Evolutionary conservation across 2,797 vertebrate species (phyloP), one percentile per base, ranked within the genome.

Genomic region (Sebastolobus altivelis): DNA sequence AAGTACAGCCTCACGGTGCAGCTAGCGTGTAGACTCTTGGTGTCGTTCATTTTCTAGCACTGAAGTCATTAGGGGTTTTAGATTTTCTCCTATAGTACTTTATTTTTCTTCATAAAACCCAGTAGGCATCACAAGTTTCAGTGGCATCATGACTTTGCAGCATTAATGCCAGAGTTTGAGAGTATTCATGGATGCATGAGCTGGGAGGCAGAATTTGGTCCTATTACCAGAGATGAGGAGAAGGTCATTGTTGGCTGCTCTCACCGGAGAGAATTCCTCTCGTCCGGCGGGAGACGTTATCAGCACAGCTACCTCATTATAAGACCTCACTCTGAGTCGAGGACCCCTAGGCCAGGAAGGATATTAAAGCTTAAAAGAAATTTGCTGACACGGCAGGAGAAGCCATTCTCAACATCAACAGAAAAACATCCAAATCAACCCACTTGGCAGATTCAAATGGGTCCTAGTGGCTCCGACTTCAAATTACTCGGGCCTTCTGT

Each of bases 321-420:
- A 38, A 86, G 72, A 86, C 75, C 83, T 81, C 35, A 40, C 60
- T 68, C 62, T 59, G 71, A 86, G 79, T 55, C 5, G 33, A 72
- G 59, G 72, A 76, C 84, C 91, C 76, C 2, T 0, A 77, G 88
- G 88, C 73, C 79, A 74, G 60, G 65, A 69, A 58, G 78, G 80
- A 92, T 93, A 92, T 91, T 92, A 90, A 91, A 92, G 73, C 77
- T 83, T 63, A 66, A 67, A 68, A 88, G 76, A 85, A 91, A 91
- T 75, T 46, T 71, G 86, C 92, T 92, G 92, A 93, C 74, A 58
- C 59, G 54, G 87, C 84, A 83, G 46, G 8, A 72, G 72, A 65
- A 67, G 63, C 56, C 54, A 59, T 71, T 76, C 72, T 76, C 46
- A 65, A 81, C 83, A 79, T 81, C 79, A 80, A 85, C 78, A 85